Evolutionary conservation across 2,797 vertebrate species (phyloP), one percentile per base, ranked within the genome.

Genomic region (Cyclopterus lumpus): DNA sequence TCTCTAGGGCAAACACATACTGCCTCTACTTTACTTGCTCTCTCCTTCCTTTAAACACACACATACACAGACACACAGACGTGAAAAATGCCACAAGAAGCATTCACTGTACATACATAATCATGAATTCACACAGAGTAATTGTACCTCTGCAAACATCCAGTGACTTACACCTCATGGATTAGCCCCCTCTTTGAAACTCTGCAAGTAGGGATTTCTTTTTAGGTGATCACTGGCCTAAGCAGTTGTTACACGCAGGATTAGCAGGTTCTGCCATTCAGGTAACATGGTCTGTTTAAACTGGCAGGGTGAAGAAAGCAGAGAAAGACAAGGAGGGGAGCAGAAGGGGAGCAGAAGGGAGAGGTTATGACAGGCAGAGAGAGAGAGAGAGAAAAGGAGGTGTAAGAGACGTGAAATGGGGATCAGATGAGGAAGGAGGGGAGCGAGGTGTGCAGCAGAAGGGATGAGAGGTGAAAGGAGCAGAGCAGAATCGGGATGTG

Each of bases 241-340:
- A 91, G 87, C 83, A 90, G 88, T 83, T 89, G 91, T 90, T 93
- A 91, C 90, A 91, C 9, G 6, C 68, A 49, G 91, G 92, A 93
- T 94, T 92, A 93, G 77, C 86, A 83, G 83, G 69, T 87, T 90
- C 81, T 89, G 87, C 76, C 83, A 88, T 87, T 92, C 87, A 88
- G 80, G 84, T 72, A 88, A 86, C 87, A 78, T 15, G 83, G 77
- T 69, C 67, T 87, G 77, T 89, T 87, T 87, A 86, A 91, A 91
- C 87, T 84, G 85, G 79, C 79, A 63, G 67, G 63, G 68, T 7
- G 78, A 84, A 74, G 77, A 71, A 73, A 76, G 84, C 2, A 28
- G 57, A 73, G 59, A 65, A 49, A 77, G 77, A 78, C 71, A 40
- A 76, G 71, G 63, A 65, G 63, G 28, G 22, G 67, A 48, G 32